Conservation (phyloP, 2,797 vertebrate species). For the Cacajao melanocephalus region DNA sequence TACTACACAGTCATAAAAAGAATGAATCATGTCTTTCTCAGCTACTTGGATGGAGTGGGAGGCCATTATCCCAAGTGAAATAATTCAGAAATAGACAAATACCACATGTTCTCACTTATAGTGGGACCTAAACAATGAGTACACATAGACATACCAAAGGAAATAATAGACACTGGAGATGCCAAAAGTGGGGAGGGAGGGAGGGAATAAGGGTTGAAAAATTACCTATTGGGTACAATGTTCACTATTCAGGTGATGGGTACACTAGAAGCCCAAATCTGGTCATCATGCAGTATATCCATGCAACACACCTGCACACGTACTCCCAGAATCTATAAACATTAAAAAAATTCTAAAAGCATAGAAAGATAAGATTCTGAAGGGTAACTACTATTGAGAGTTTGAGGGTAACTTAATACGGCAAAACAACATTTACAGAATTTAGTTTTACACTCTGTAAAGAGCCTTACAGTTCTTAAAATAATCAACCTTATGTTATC, state of each 20-base stretch:
- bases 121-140: background rate
- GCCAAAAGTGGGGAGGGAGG: background rate
- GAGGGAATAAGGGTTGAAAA: background rate
- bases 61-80: background rate
- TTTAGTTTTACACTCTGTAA: too few species aligned
- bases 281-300: background rate
- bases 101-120: background rate
- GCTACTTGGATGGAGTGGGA: background rate
- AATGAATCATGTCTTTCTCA: background rate
- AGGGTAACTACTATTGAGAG: background rate
- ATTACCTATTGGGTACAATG: background rate
- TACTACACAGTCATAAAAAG: background rate
- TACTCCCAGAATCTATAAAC: background rate
- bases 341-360: background rate
- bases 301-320: background rate
- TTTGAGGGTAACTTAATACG: background rate
- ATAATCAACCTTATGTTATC: background rate
- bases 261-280: background rate
- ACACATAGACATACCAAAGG: background rate
- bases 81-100: background rate
- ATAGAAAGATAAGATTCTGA: background rate
- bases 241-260: background rate
- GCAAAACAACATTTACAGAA: background rate
- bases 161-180: background rate
- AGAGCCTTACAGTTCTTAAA: background rate